Evolutionary conservation across 2,797 vertebrate species (phyloP).

Genomic region (Sebastes kiyomatsui): DNA sequence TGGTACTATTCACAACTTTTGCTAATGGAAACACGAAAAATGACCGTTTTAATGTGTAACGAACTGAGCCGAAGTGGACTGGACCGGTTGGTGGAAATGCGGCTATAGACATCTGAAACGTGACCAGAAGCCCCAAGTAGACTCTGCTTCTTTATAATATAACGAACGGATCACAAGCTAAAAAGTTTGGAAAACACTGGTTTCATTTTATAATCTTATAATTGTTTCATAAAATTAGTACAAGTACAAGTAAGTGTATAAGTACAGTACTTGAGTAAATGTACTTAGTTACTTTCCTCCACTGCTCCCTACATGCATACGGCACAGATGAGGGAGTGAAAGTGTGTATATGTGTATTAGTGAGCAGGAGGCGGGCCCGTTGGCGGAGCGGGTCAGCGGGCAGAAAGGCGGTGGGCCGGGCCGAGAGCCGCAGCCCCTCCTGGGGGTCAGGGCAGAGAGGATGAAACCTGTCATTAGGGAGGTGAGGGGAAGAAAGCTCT

Average conservation of each 20-base stretch:
- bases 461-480: conserved; percentile 89
- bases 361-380: conserved; percentile 57
- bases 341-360: conserved; percentile 66
- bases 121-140: neutral
- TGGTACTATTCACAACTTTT: too few relatives aligned
- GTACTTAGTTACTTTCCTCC: neutral
- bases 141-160: neutral
- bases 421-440: conserved; percentile 69
- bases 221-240: neutral
- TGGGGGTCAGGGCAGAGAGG: conserved; percentile 77
- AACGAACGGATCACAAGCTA: neutral
- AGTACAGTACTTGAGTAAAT: neutral
- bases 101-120: too few relatives aligned
- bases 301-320: neutral
- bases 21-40: too few relatives aligned
- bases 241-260: neutral
- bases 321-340: conserved; percentile 32
- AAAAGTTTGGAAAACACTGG: too few relatives aligned
- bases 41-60: too few relatives aligned
- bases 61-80: too few relatives aligned
- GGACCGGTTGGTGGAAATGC: too few relatives aligned
- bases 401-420: conserved; percentile 73
- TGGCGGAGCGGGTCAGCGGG: conserved; percentile 56
- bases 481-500: conserved; percentile 83
- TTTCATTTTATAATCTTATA: too few relatives aligned